These are phyloP conservation scores for Planiliza haematocheilus DNA, from an alignment of 2,113 vertebrate species.

Conservation along the genomic window DNA sequence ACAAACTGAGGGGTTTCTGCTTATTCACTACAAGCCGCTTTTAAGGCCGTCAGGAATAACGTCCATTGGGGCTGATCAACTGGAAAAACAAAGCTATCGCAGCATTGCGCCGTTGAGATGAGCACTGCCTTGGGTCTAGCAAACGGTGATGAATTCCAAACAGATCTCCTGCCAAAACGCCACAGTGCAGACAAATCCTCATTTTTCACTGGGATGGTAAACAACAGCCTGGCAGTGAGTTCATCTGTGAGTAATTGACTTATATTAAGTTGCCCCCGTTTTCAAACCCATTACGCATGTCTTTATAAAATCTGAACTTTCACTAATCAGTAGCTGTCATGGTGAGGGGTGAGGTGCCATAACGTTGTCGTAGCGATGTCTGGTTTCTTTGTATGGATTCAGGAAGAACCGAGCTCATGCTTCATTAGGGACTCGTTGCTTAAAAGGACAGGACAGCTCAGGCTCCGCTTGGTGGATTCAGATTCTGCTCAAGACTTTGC, in stretches of 20 bases:
- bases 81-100: conserved; percentile 35
- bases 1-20: conserved; percentile 6
- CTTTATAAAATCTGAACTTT: conserved; percentile 46
- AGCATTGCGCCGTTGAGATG: background rate
- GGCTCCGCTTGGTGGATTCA: conserved; percentile 34
- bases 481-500: conserved; percentile 40
- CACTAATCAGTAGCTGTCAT: conserved; percentile 42
- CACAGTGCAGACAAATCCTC: conserved; percentile 33
- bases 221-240: conserved; percentile 25
- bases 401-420: conserved; percentile 24
- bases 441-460: conserved; percentile 52
- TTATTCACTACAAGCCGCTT: conserved; percentile 6
- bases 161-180: conserved; percentile 36
- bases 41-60: conserved; percentile 31
- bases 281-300: conserved; percentile 29
- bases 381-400: conserved; percentile 35
- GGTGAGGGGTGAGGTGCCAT: background rate
- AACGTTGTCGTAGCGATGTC: background rate
- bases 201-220: conserved; percentile 46
- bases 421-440: conserved; percentile 66
- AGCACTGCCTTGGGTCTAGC: conserved; percentile 21
- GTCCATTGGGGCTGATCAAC: conserved; percentile 25
- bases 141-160: conserved; percentile 51
- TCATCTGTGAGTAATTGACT: conserved; percentile 58
- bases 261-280: conserved; percentile 49